phyloP scores from a whole-genome alignment of 2,113 vertebrate genomes.

The Nothoprocta pentlandii region DNA sequence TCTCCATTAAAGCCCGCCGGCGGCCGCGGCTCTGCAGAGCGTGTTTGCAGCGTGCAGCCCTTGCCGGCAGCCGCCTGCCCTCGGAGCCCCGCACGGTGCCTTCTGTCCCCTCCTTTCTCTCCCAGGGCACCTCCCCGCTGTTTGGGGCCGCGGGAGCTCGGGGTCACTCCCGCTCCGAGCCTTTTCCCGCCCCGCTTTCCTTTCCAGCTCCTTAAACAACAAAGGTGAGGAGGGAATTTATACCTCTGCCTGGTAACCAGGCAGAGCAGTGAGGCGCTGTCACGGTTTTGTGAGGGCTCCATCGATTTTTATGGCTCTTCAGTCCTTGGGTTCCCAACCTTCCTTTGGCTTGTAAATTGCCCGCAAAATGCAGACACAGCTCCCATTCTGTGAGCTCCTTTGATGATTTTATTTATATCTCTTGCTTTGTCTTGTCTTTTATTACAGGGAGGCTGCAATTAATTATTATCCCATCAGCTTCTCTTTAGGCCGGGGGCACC shows the following conservation, averaged over 20 bases:
- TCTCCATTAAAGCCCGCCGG: background rate
- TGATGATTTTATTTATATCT: conserved; percentile 79
- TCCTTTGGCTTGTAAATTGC: conserved; percentile 76
- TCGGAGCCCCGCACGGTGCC: background rate
- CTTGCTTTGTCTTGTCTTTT: conserved; percentile 78
- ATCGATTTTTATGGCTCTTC: conserved; percentile 74
- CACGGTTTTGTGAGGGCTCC: conserved; percentile 55
- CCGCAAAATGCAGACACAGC: conserved; percentile 71
- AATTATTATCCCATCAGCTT: conserved; percentile 80
- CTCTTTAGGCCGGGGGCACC: conserved; percentile 74
- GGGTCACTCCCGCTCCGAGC: conserved; percentile 42
- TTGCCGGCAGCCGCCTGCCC: conserved; percentile 5
- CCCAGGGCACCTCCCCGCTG: background rate
- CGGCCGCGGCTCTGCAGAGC: background rate
- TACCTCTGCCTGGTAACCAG: conserved; percentile 75
- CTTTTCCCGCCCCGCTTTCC: background rate
- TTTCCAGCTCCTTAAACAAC: conserved; percentile 74
- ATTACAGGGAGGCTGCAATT: conserved; percentile 79
- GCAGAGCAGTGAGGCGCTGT: conserved; percentile 57
- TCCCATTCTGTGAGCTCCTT: conserved; percentile 67
- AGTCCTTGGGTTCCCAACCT: conserved; percentile 76
- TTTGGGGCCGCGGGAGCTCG: conserved; percentile 1
- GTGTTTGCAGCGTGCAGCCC: background rate
- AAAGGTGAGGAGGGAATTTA: conserved; percentile 76
- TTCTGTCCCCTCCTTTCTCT: conserved; percentile 34